phyloP scores from a whole-genome alignment of 2,113 vertebrate genomes.

The Psittacula cyanocephala region DNA sequence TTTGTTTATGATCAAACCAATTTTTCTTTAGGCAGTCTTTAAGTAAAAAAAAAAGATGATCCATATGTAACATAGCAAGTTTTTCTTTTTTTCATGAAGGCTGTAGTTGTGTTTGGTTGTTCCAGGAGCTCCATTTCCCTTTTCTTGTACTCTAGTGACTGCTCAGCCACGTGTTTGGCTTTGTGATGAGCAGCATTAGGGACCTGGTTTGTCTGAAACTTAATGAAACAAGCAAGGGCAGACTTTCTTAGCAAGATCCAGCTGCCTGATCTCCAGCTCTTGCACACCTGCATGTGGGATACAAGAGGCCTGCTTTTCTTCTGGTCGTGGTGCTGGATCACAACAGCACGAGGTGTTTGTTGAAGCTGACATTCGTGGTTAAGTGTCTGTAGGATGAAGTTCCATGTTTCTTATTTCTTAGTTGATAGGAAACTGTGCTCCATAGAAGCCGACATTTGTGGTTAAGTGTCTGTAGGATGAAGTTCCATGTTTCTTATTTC shows the following conservation, averaged over 20 bases:
- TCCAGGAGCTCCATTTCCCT: not conserved
- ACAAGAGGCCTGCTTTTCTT: not conserved
- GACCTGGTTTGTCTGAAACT: not conserved
- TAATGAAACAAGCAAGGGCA: not conserved
- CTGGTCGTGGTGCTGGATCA: not conserved
- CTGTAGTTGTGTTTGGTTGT: not conserved
- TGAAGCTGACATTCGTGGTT: not conserved
- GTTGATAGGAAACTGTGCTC: fast-evolving
- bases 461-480: no score
- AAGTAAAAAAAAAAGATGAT: not conserved
- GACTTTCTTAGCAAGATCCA: not conserved
- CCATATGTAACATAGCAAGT: not conserved
- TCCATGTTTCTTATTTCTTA: not conserved
- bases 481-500: not conserved
- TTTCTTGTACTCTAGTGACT: not conserved
- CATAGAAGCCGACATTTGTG: not conserved
- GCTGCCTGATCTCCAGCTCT: not conserved
- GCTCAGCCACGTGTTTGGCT: not conserved
- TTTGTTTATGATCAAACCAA: not conserved
- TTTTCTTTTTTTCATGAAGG: not conserved
- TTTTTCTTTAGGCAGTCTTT: not conserved
- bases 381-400: not conserved
- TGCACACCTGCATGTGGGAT: not conserved
- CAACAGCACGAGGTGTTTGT: not conserved
- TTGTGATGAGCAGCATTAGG: not conserved